Conservation (phyloP, 1,140 invertebrate species). For the Drosophila elegans region DNA sequence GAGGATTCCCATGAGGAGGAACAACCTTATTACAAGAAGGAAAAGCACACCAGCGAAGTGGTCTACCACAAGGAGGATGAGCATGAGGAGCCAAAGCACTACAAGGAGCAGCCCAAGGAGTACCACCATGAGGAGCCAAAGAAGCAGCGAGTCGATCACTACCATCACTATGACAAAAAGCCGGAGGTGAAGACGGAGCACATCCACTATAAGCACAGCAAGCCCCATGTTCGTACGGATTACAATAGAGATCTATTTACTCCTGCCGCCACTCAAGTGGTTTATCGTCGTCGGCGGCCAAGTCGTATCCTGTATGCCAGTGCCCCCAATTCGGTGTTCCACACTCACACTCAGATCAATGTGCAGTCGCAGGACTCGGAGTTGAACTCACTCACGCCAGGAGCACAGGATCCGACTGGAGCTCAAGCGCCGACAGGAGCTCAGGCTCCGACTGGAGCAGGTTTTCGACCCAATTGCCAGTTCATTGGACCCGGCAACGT, state of each 20-base stretch:
- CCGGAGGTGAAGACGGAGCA: conserved; percentile 68
- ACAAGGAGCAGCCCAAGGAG: conserved; percentile 27
- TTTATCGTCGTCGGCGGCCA: conserved; percentile 52
- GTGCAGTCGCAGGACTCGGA: conserved; percentile 74
- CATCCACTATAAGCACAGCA: conserved; percentile 61
- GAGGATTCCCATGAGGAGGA: conserved; percentile 46
- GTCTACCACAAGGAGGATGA: conserved; percentile 65
- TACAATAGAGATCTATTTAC: conserved; percentile 41
- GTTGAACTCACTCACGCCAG: conserved; percentile 48
- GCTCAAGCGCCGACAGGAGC: conserved; percentile 19
- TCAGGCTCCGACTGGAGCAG: conserved; percentile 2
- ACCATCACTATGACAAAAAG: conserved; percentile 72
- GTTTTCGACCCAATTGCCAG: conserved; percentile 39
- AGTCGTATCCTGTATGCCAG: conserved; percentile 64
- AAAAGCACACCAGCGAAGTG: conserved; percentile 71
- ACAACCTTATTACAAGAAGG: conserved; percentile 60
- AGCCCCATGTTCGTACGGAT: conserved; percentile 48
- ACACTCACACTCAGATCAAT: conserved; percentile 75
- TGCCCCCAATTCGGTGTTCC: conserved; percentile 74
- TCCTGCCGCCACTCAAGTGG: conserved; percentile 50
- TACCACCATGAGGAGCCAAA: conserved; percentile 49
- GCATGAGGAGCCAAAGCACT: conserved; percentile 24
- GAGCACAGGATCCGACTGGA: conserved; percentile 25
- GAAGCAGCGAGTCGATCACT: conserved; percentile 66
- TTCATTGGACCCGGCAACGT: conserved; percentile 23